Conservation (phyloP, 2,113 vertebrate genomes). For the Tamias sibiricus region DNA sequence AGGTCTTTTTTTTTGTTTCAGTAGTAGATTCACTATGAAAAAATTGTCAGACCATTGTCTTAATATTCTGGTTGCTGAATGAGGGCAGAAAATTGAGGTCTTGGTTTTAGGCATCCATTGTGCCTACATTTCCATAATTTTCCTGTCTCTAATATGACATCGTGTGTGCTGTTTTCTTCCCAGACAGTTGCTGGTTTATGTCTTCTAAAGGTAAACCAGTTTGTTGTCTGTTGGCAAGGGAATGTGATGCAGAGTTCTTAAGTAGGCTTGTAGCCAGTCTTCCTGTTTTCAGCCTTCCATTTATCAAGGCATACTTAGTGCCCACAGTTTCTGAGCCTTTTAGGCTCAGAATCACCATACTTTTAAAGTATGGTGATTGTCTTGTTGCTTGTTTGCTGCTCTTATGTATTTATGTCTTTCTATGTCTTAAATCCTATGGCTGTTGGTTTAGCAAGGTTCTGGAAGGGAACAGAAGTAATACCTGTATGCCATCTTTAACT, state of each 20-base stretch:
- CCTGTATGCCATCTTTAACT: neutral
- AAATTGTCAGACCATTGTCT: neutral
- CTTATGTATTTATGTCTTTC: conserved; percentile 1
- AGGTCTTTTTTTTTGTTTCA: neutral
- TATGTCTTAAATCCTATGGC: conserved; percentile 3
- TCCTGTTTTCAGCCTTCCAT: conserved; percentile 1
- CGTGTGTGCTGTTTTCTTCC: neutral
- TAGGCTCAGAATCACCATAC: neutral
- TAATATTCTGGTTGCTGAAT: conserved; percentile 3
- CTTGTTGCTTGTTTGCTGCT: neutral
- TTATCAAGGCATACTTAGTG: neutral
- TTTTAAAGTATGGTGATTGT: neutral
- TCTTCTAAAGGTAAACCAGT: neutral
- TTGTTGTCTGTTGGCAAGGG: neutral
- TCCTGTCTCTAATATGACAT: neutral
- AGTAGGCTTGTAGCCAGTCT: neutral
- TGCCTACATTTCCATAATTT: neutral
- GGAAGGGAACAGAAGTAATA: neutral
- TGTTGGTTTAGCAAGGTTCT: neutral
- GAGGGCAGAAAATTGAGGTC: neutral
- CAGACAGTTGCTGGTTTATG: neutral
- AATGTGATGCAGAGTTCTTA: neutral
- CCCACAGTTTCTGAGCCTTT: neutral
- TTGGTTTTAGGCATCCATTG: neutral
- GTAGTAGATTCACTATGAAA: neutral